phyloP scores from a whole-genome alignment of 1,140 invertebrate genomes.

The Aphelenchoides avenae region DNA sequence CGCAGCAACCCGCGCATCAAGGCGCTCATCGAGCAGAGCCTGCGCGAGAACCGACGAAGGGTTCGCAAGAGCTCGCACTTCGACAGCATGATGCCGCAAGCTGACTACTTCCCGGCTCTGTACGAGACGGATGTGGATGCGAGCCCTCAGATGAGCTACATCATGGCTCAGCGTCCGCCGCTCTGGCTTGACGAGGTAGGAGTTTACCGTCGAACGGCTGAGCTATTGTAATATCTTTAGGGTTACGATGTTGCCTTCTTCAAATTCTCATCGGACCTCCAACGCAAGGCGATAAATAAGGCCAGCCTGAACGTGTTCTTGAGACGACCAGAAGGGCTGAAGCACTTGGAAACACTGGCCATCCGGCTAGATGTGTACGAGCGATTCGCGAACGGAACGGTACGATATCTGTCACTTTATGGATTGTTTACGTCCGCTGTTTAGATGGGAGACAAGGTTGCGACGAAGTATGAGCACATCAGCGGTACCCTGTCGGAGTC shows the following conservation, averaged over 20 bases:
- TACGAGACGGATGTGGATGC: slow-evolving; percentile 35
- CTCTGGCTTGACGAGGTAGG: slow-evolving; percentile 32
- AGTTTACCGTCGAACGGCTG: slow-evolving; percentile 3
- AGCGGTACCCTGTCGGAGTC: slow-evolving; percentile 8
- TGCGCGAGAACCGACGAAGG: slow-evolving; percentile 36
- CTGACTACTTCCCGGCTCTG: slow-evolving; percentile 34
- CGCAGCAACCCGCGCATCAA: slow-evolving; percentile 32
- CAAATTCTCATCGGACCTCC: slow-evolving; percentile 16
- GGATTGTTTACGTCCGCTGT: slow-evolving; percentile 6
- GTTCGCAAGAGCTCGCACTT: slow-evolving; percentile 27
- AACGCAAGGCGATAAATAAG: slow-evolving; percentile 30
- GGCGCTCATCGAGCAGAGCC: slow-evolving; percentile 30
- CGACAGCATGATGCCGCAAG: no score
- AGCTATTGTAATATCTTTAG: slow-evolving; percentile 13
- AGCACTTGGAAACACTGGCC: slow-evolving; percentile 9
- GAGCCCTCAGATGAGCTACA: slow-evolving; percentile 31
- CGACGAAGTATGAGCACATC: slow-evolving; percentile 34
- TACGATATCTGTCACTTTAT: slow-evolving; percentile 14
- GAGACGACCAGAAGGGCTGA: slow-evolving; percentile 27
- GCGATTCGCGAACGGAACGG: slow-evolving; percentile 43
- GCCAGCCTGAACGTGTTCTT: slow-evolving; percentile 37
- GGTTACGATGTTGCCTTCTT: slow-evolving; percentile 28
- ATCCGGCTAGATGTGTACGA: slow-evolving; percentile 35
- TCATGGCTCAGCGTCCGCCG: slow-evolving; percentile 27
- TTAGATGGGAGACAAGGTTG: slow-evolving; percentile 34